These are phyloP conservation scores for Acrocephalus arundinaceus DNA, from an alignment of 2,113 vertebrate genomes.

Conservation along the genomic window DNA sequence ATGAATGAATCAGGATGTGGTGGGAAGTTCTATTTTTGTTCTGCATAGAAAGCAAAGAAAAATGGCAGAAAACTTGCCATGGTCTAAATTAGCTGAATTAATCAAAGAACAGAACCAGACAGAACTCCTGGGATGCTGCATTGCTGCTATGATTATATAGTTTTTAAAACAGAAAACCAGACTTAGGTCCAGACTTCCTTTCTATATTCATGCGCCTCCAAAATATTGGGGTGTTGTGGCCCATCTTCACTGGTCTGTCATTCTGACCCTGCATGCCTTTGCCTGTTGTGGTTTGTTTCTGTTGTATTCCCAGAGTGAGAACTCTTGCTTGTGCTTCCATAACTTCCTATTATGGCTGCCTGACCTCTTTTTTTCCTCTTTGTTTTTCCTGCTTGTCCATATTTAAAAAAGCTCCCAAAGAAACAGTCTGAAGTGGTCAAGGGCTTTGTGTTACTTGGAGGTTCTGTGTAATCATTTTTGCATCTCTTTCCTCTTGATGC, in stretches of 20 bases:
- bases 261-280: background rate
- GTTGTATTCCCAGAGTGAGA: background rate
- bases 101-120: background rate
- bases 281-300: background rate
- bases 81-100: background rate
- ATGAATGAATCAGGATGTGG: background rate
- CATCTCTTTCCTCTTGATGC: background rate
- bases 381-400: background rate
- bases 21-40: background rate
- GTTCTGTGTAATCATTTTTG: background rate
- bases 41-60: background rate
- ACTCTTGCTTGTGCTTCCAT: rapidly evolving
- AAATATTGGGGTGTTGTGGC: background rate
- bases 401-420: background rate
- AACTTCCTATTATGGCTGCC: background rate
- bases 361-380: background rate
- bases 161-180: background rate
- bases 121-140: background rate
- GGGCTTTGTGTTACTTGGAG: background rate
- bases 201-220: rapidly evolving
- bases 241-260: background rate
- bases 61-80: background rate
- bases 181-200: background rate
- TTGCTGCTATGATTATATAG: background rate
- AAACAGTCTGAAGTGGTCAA: background rate